These are phyloP conservation scores for Caenorhabditis tropicalis DNA, from an alignment of 1,140 invertebrate genomes.

Conservation along the genomic window DNA sequence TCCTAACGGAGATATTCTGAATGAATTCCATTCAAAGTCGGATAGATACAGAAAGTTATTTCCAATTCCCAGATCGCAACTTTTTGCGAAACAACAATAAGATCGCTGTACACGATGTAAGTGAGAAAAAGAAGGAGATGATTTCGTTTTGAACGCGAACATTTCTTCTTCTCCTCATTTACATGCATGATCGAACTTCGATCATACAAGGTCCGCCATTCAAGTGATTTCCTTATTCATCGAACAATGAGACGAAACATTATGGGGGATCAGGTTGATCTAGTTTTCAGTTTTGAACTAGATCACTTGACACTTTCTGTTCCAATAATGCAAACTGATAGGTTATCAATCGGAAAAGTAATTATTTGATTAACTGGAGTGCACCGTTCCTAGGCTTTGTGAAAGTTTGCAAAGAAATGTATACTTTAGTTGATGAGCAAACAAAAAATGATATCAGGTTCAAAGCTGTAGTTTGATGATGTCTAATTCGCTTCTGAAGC, in stretches of 20 bases:
- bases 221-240: constrained; percentile 12
- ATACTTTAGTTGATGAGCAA: not conserved
- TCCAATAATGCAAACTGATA: not conserved
- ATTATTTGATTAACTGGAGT: constrained; percentile 11
- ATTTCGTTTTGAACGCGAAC: constrained; percentile 38
- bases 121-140: not conserved
- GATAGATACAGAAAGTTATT: not conserved
- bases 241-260: not conserved
- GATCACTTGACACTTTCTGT: constrained; percentile 28
- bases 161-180: constrained; percentile 17
- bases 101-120: constrained; percentile 27
- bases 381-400: not conserved
- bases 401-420: not conserved
- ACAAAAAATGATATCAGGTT: not conserved
- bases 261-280: constrained; percentile 13
- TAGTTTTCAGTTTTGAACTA: constrained; percentile 25
- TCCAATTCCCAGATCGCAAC: constrained; percentile 26
- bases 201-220: constrained; percentile 17
- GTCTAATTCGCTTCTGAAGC: too few relatives aligned
- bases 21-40: not conserved
- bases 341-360: not conserved
- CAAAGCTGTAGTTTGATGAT: not conserved
- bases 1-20: not conserved
- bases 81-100: constrained; percentile 40
- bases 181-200: constrained; percentile 38